Conservation (phyloP, 2,888 invertebrate species). For the Aphidius colemani region DNA sequence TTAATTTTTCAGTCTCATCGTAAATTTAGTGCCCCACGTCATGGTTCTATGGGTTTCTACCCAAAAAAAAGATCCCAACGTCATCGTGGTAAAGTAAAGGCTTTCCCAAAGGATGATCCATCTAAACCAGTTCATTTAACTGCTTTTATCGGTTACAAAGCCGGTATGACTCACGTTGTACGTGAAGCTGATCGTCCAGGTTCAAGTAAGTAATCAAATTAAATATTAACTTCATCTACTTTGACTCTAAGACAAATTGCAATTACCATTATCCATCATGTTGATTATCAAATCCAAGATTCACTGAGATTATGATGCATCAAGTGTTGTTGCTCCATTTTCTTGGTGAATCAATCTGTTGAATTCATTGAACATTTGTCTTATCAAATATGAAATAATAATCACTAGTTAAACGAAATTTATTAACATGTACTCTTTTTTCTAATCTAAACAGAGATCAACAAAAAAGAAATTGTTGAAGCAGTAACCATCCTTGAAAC, state of each 20-base stretch:
- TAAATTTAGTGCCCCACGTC: slow-evolving; percentile 99
- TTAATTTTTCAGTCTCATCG: slow-evolving; percentile 84
- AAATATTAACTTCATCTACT: neutral
- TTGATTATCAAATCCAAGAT: too few species aligned
- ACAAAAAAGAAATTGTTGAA: slow-evolving; percentile 99
- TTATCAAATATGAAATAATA: slow-evolving; percentile 16
- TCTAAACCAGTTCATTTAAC: slow-evolving; percentile 97
- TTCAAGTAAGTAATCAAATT: slow-evolving; percentile 79
- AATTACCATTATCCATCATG: too few species aligned
- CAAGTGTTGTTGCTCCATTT: slow-evolving; percentile 2
- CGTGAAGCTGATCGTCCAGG: slow-evolving; percentile 98
- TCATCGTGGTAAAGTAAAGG: slow-evolving; percentile 99
- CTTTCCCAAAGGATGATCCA: slow-evolving; percentile 97
- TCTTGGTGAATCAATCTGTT: neutral
- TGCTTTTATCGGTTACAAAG: slow-evolving; percentile 97
- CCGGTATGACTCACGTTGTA: slow-evolving; percentile 99
- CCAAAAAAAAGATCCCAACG: slow-evolving; percentile 96
- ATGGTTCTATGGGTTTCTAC: slow-evolving; percentile 99
- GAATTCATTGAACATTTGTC: slow-evolving; percentile 14
- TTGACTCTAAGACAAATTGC: neutral
- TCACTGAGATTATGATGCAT: neutral
- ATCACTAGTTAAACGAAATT: slow-evolving; percentile 4
- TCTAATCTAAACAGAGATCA: slow-evolving; percentile 75
- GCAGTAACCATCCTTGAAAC: slow-evolving; percentile 98
- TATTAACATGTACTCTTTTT: slow-evolving; percentile 21